Conservation (phyloP, 2,797 vertebrate species). For the Tragopan temminckii region DNA sequence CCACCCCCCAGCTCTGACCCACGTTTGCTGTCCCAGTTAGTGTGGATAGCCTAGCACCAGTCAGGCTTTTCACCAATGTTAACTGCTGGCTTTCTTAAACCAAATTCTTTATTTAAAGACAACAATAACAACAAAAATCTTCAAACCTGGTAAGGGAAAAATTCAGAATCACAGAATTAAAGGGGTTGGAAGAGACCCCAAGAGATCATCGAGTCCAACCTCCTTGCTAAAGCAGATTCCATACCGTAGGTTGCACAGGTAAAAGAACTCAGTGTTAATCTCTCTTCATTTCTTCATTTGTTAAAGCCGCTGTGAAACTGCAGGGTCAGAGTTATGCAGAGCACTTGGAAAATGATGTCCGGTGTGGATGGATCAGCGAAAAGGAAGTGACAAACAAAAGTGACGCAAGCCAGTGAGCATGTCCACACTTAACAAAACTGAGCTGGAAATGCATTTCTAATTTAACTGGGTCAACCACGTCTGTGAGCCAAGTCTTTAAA, state of each 20-base stretch:
- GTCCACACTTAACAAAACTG: background rate
- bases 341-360: background rate
- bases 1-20: slow-evolving; percentile 26
- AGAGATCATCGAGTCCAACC: no score
- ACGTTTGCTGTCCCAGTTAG: background rate
- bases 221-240: no score
- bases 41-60: background rate
- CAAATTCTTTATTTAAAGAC: background rate
- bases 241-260: no score
- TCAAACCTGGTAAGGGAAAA: background rate
- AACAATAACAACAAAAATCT: background rate
- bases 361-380: background rate
- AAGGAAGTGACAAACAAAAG: background rate
- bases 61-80: background rate
- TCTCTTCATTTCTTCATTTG: background rate
- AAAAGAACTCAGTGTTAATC: background rate
- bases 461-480: slow-evolving; percentile 14
- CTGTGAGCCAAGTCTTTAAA: slow-evolving; percentile 21
- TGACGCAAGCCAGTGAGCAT: background rate
- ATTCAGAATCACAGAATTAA: no score
- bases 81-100: background rate
- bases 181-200: no score
- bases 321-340: background rate
- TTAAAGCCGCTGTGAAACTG: background rate
- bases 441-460: slow-evolving; percentile 39